A percentile compares a stretch with the other conserved stretches of the same genome.
Conservation (phyloP, 2,888 invertebrate species). For the Celastrina argiolus region DNA sequence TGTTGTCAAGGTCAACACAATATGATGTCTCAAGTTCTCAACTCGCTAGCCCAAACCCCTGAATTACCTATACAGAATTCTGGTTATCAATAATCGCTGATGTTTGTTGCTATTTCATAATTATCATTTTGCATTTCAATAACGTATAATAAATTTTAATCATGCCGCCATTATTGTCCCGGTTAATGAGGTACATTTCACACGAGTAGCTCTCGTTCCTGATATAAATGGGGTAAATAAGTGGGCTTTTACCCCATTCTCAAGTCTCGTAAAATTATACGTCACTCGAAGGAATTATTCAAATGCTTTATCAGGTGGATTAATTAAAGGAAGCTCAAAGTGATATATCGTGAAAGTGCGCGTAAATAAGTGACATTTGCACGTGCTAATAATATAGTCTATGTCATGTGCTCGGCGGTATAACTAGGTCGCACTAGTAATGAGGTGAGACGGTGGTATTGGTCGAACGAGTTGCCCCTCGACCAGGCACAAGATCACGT, state of each 20-base stretch:
- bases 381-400: not conserved
- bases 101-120: not conserved
- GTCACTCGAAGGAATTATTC: not conserved
- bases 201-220: not conserved
- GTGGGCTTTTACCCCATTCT: not conserved
- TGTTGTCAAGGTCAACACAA: no score
- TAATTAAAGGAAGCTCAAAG: not conserved
- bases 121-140: not conserved
- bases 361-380: not conserved
- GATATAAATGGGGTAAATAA: not conserved
- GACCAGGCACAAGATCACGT: no score
- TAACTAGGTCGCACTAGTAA: no score
- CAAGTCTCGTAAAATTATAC: not conserved
- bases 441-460: no score
- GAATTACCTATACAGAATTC: no score
- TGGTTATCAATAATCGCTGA: no score
- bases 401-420: not conserved
- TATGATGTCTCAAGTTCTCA: no score
- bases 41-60: no score
- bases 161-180: not conserved
- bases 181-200: not conserved
- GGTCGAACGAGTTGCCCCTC: no score
- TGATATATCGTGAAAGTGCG: not conserved
- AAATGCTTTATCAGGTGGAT: not conserved
- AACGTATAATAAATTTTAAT: not conserved